Evolutionary conservation across 1,140 invertebrate species (phyloP), one percentile per base, ranked within the genome.

Genomic region (Branchinecta lindahli): DNA sequence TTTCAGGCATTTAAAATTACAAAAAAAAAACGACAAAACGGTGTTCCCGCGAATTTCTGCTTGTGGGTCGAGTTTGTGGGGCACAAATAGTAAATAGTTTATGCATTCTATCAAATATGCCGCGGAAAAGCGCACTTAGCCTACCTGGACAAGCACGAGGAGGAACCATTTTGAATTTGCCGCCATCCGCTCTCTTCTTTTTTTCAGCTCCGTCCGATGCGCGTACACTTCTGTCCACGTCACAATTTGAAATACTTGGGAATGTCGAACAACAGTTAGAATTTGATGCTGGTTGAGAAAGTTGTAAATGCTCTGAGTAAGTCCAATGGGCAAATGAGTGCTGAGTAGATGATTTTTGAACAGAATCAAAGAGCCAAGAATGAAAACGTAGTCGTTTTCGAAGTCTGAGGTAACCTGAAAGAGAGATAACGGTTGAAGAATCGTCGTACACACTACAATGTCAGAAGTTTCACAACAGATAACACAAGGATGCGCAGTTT

Each of bases 351-450:
- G 52, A 20, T 61, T 61, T 20, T 61, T 61, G 52, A 15, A 61
- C 52, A 61, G 4, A 61, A 61, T 61, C 4, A 61, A 20, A 20
- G 52, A 12, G 12, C 52, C 52, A 61, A 12, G 52, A 61, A 61
- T 61, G 52, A 61, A 15, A 15, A 61, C 52, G 52, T 61, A 61
- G 18, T 61, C 52, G 18, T 61, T 61, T 61, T 61, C 52, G 6
- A 61, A 61, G 52, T 61, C 52, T 61, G 52, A 61, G 52, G 52
- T 61, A 15, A 61, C 52, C 52, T 61, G 52, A 4, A 61, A 61
- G 18, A 61, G 52, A 61, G 12, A 61, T 1, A 6, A 61, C 18
- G 18, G 12, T 61, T 61, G 6, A 61, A 61, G 6, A 2, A 33
- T 33, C 33, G 33, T 33, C 33, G 33, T 33, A 5, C 33, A 33